phyloP scores from a whole-genome alignment of 2,797 vertebrate genomes.

The Nannoperca obscura region DNA sequence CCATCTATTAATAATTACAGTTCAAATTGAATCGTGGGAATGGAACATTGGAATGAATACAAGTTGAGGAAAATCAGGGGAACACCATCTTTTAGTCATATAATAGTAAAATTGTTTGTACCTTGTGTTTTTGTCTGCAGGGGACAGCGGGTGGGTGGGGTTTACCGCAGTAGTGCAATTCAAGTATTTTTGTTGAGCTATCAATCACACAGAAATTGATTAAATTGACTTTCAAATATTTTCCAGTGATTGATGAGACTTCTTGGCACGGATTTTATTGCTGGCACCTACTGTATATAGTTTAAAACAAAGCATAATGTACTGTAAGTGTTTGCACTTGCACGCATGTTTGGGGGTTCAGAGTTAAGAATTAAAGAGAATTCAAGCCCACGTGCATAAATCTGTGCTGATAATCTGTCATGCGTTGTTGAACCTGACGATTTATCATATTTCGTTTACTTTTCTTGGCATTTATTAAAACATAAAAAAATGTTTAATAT shows the following conservation, averaged over 20 bases:
- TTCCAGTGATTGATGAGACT: constrained; percentile 62
- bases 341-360: constrained; percentile 15
- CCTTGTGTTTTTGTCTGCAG: constrained; percentile 31
- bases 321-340: constrained; percentile 22
- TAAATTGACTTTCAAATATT: constrained; percentile 69
- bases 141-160: constrained; percentile 35
- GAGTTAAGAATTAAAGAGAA: background rate
- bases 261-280: constrained; percentile 37
- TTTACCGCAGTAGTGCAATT: constrained; percentile 39
- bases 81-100: constrained; percentile 7
- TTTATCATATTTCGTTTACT: background rate
- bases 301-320: constrained; percentile 33
- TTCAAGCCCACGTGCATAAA: background rate
- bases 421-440: background rate
- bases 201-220: constrained; percentile 58
- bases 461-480: constrained; percentile 1
- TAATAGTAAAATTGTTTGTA: constrained; percentile 23
- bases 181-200: constrained; percentile 48
- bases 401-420: background rate
- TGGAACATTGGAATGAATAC: background rate
- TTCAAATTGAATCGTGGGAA: background rate
- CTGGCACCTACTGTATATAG: constrained; percentile 37
- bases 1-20: constrained; percentile 1
- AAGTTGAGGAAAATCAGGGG: background rate
- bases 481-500: background rate